phyloP scores from a whole-genome alignment of 2,888 invertebrate genomes.

The Anorthoa munda region DNA sequence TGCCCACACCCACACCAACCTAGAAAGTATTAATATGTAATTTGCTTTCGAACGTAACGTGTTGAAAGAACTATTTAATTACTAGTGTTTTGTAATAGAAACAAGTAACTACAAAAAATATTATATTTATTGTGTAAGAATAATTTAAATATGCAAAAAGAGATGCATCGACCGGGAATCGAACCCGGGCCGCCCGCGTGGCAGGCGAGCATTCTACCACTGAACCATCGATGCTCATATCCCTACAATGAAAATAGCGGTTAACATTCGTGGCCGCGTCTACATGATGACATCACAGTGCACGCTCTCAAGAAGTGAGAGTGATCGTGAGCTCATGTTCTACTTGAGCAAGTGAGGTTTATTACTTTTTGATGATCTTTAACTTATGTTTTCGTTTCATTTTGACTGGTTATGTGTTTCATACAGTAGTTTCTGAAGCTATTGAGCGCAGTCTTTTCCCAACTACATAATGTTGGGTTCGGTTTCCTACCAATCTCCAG shows the following conservation, averaged over 20 bases:
- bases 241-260: neutral
- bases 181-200: constrained; percentile 90
- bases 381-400: constrained; percentile 25
- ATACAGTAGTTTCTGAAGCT: neutral
- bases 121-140: neutral
- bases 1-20: constrained; percentile 22
- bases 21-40: constrained; percentile 13
- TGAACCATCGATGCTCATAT: constrained; percentile 90
- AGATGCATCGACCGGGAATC: constrained; percentile 87
- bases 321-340: constrained; percentile 26
- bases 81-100: neutral
- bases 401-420: neutral
- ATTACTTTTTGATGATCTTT: neutral
- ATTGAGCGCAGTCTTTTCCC: too few relatives aligned
- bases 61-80: constrained; percentile 29
- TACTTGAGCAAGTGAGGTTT: neutral
- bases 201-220: constrained; percentile 92
- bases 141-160: constrained; percentile 18
- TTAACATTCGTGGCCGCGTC: neutral
- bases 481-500: too few relatives aligned
- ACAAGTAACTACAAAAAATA: neutral
- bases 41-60: constrained; percentile 14
- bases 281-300: constrained; percentile 21
- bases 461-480: too few relatives aligned
- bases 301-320: constrained; percentile 8